Percentiles rank a stretch among this genome's conserved stretches.
Evolutionary conservation across 1,140 invertebrate species (phyloP).

Genomic region (Drosophila gunungcola): DNA sequence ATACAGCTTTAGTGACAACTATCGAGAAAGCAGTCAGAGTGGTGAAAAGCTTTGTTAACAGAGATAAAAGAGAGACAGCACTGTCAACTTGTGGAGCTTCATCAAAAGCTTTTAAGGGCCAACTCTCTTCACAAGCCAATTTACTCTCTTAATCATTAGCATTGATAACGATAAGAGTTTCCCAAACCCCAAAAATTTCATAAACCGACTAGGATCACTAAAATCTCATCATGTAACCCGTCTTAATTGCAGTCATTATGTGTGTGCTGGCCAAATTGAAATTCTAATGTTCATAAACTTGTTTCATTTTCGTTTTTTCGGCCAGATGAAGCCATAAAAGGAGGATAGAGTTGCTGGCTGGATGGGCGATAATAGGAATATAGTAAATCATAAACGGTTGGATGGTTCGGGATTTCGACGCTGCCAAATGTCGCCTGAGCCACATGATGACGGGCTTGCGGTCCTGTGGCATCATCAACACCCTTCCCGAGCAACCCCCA

Average conservation of each 20-base stretch:
- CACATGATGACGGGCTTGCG: conserved; percentile 29
- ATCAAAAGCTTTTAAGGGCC: neutral
- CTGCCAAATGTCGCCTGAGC: conserved; percentile 36
- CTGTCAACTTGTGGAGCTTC: conserved; percentile 12
- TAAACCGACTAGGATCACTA: neutral
- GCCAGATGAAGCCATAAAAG: conserved; percentile 68
- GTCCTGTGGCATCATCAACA: conserved; percentile 67
- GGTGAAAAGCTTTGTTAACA: conserved; percentile 52
- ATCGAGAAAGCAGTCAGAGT: neutral
- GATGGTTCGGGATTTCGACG: conserved; percentile 39
- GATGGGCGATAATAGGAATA: conserved; percentile 44
- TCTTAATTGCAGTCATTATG: conserved; percentile 71
- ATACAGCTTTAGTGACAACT: conserved; percentile 8
- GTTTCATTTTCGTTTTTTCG: conserved; percentile 32
- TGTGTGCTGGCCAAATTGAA: conserved; percentile 43
- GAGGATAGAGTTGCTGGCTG: conserved; percentile 13
- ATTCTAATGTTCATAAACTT: conserved; percentile 64
- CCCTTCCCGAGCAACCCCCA: conserved; percentile 2
- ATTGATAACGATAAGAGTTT: conserved; percentile 68
- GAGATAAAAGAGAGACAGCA: conserved; percentile 2
- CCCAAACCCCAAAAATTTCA: neutral
- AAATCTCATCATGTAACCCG: conserved; percentile 46
- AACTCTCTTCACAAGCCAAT: conserved; percentile 2
- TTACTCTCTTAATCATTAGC: conserved; percentile 8
- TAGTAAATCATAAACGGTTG: conserved; percentile 54